Evolutionary conservation across 2,113 vertebrate species (phyloP).

Genomic region (Nothocercus julius): DNA sequence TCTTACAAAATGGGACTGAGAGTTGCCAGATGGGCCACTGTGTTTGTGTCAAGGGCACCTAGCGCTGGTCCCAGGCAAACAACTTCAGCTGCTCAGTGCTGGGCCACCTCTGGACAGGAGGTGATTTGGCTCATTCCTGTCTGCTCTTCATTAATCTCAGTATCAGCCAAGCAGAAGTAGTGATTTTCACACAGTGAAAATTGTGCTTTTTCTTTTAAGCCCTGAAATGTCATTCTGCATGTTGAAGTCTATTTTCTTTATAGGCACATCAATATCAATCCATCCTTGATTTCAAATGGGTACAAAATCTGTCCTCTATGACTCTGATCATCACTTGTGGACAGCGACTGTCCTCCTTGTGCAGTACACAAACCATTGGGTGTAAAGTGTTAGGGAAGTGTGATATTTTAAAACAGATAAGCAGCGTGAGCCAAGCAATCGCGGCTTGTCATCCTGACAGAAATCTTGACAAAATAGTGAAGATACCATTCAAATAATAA

Average conservation of each 20-base stretch:
- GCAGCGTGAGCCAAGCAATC: background rate
- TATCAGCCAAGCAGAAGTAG: background rate
- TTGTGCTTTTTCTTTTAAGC: background rate
- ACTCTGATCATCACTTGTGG: background rate
- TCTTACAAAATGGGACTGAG: background rate
- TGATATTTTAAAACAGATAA: background rate
- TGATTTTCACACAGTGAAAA: background rate
- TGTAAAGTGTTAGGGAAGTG: background rate
- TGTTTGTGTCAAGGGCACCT: rapidly evolving
- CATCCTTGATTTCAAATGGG: background rate
- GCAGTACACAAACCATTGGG: background rate
- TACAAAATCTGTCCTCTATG: background rate
- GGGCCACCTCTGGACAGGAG: background rate
- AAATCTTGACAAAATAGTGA: slow-evolving; percentile 2
- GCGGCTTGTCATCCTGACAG: background rate
- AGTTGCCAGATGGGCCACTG: background rate
- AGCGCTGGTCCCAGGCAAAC: rapidly evolving
- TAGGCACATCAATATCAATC: background rate
- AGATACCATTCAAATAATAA: background rate
- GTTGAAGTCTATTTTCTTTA: background rate
- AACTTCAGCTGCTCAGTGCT: background rate
- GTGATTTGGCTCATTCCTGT: background rate
- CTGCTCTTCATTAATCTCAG: background rate
- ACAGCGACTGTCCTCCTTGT: background rate
- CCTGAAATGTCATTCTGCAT: background rate